These are phyloP conservation scores for Zapus hudsonius DNA, from an alignment of 2,113 vertebrate species.

Conservation along the genomic window DNA sequence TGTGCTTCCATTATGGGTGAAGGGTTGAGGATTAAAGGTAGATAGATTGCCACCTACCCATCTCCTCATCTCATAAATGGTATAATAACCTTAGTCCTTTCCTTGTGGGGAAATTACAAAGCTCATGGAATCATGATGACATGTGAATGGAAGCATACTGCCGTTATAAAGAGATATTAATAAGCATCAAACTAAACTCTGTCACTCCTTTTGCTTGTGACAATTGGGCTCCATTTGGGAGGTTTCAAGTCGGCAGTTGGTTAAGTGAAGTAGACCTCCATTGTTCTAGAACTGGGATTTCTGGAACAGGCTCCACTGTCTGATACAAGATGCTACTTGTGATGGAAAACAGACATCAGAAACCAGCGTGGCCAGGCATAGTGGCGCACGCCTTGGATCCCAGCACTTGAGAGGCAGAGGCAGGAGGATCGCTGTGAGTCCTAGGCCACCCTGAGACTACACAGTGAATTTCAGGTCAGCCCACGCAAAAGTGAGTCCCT, in stretches of 20 bases:
- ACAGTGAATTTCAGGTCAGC: no score
- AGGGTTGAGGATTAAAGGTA: not conserved
- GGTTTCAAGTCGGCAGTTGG: not conserved
- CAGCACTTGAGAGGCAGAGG: no score
- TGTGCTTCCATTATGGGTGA: rapidly evolving
- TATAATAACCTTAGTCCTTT: not conserved
- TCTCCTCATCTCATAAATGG: not conserved
- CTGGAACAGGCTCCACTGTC: not conserved
- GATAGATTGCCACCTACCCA: not conserved
- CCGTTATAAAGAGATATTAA: not conserved
- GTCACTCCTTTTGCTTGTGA: not conserved
- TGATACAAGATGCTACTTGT: not conserved
- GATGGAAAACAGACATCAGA: not conserved
- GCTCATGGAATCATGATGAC: not conserved
- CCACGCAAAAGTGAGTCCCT: no score
- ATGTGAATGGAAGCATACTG: not conserved
- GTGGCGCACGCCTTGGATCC: no score
- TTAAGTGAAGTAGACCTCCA: not conserved
- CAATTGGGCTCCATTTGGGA: not conserved
- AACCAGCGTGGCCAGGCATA: no score
- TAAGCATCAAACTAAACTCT: not conserved
- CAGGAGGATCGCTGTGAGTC: no score
- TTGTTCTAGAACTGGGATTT: not conserved
- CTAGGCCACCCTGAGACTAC: no score
- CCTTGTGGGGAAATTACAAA: not conserved